A percentile compares a stretch with the other conserved stretches of the same genome.
These are phyloP conservation scores for Tachina fera DNA, from an alignment of 2,888 invertebrate genomes.

Conservation along the genomic window DNA sequence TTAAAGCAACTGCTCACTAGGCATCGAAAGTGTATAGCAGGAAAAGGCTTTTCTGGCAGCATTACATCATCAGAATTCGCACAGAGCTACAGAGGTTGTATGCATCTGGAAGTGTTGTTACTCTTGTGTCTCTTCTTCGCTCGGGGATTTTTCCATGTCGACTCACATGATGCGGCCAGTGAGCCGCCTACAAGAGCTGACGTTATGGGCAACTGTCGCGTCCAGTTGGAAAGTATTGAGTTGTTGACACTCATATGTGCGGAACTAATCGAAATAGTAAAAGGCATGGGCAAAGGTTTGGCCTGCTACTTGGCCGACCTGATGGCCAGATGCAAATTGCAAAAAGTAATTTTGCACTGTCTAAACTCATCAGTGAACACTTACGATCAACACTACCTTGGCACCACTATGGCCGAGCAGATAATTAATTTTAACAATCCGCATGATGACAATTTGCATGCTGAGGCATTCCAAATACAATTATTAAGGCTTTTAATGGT, in stretches of 20 bases:
- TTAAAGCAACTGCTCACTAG: slow-evolving; percentile 83
- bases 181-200: slow-evolving; percentile 87
- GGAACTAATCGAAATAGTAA: slow-evolving; percentile 89
- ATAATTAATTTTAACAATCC: slow-evolving; percentile 90
- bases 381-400: slow-evolving; percentile 72
- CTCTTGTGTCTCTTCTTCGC: slow-evolving; percentile 91
- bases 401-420: slow-evolving; percentile 88
- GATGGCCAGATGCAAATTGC: slow-evolving; percentile 90
- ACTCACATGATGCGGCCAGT: slow-evolving; percentile 77
- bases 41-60: slow-evolving; percentile 86
- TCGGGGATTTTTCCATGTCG: slow-evolving; percentile 86
- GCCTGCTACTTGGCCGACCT: slow-evolving; percentile 90
- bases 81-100: slow-evolving; percentile 89
- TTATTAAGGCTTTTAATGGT: slow-evolving; percentile 87
- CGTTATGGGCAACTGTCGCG: slow-evolving; percentile 89
- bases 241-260: slow-evolving; percentile 88
- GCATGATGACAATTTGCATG: slow-evolving; percentile 85
- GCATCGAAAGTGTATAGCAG: slow-evolving; percentile 91
- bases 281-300: slow-evolving; percentile 89
- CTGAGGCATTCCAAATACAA: slow-evolving; percentile 88
- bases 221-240: slow-evolving; percentile 90
- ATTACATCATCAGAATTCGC: slow-evolving; percentile 86
- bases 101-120: slow-evolving; percentile 91
- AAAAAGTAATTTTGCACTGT: slow-evolving; percentile 92
- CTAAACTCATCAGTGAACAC: slow-evolving; percentile 88